phyloP scores from a whole-genome alignment of 2,888 invertebrate genomes.

The Nycteola revayana region DNA sequence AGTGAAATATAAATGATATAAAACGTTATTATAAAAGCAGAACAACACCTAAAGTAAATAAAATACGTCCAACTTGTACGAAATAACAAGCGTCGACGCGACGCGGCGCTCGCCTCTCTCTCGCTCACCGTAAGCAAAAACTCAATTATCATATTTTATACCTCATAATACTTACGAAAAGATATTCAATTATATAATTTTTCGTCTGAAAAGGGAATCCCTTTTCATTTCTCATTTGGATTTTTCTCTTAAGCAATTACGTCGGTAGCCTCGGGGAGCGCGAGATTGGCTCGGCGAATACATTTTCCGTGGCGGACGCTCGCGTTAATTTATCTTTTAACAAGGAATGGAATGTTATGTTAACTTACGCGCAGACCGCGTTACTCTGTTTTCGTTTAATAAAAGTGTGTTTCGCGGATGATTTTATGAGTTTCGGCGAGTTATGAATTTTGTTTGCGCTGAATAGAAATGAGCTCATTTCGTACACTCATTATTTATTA shows the following conservation, averaged over 20 bases:
- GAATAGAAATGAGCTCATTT: conserved; percentile 52
- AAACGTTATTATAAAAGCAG: too few relatives aligned
- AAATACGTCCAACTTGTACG: conserved; percentile 24
- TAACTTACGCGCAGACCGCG: conserved; percentile 68
- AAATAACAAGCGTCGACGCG: conserved; percentile 28
- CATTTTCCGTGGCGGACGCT: conserved; percentile 56
- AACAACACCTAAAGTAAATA: conserved; percentile 10
- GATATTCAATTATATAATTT: conserved; percentile 82
- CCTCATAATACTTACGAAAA: conserved; percentile 80
- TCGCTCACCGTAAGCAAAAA: conserved; percentile 69
- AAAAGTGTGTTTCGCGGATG: conserved; percentile 66
- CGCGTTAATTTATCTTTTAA: conserved; percentile 74
- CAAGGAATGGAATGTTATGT: conserved; percentile 67
- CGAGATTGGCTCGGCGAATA: conserved; percentile 63
- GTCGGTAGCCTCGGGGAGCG: conserved; percentile 62
- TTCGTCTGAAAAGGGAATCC: conserved; percentile 78
- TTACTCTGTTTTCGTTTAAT: conserved; percentile 72
- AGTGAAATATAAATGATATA: too few relatives aligned
- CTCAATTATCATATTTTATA: conserved; percentile 82
- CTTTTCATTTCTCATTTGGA: conserved; percentile 82
- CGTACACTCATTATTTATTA: conserved; percentile 24
- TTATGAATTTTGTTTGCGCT: conserved; percentile 61
- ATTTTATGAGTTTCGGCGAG: conserved; percentile 66
- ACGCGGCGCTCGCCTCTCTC: conserved; percentile 28
- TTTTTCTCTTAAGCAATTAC: conserved; percentile 82